Conservation (phyloP, 2,888 invertebrate genomes). For the Sarcophaga rosellei region DNA sequence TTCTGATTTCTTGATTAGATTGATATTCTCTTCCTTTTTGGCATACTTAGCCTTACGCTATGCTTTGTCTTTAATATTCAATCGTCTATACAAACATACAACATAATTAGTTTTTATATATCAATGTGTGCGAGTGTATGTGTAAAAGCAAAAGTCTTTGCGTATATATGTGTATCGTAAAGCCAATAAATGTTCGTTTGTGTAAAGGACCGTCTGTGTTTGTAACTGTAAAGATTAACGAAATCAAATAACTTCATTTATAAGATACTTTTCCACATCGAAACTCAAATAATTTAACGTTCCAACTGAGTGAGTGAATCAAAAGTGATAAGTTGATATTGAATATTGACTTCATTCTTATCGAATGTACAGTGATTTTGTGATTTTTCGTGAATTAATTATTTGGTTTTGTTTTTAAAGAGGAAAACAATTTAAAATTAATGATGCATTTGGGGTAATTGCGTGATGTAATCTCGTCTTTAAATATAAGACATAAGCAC, state of each 20-base stretch:
- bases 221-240: constrained; percentile 2
- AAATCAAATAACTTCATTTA: constrained; percentile 21
- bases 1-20: constrained; percentile 23
- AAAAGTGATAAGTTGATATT: not conserved
- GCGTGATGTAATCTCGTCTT: too few species aligned
- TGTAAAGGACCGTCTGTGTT: constrained; percentile 10
- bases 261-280: constrained; percentile 4
- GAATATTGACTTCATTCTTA: not conserved
- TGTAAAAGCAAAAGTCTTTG: not conserved
- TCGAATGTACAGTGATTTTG: not conserved
- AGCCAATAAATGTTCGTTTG: constrained; percentile 19
- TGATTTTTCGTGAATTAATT: too few species aligned
- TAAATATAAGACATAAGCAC: too few species aligned
- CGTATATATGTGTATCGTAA: not conserved
- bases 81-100: too few species aligned
- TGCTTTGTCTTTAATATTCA: too few species aligned
- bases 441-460: too few species aligned
- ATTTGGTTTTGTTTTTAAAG: too few species aligned
- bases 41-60: not conserved
- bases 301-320: not conserved
- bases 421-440: too few species aligned
- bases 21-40: not conserved
- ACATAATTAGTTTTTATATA: not conserved
- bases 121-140: not conserved
- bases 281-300: constrained; percentile 13